Conservation (phyloP, 37 sponge, comb jelly and placozoan species). For the Corticium candelabrum region DNA sequence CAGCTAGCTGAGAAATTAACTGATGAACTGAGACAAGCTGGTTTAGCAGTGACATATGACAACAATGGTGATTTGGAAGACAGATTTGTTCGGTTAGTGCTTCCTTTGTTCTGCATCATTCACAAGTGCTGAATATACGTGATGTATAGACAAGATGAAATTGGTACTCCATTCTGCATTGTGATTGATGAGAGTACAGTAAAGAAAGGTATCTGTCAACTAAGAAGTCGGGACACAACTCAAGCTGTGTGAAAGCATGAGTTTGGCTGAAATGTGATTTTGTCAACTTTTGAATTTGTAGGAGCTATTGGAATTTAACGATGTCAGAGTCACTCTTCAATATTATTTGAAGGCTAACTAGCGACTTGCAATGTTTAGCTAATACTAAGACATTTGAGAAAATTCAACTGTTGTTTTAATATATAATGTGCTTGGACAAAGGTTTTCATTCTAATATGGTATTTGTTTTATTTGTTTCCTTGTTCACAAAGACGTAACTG, state of each 20-base stretch:
- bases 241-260: not conserved
- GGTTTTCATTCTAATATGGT: too few species aligned
- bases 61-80: not conserved
- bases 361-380: too few species aligned
- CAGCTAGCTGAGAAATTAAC: not conserved
- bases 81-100: not conserved
- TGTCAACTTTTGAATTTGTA: not conserved
- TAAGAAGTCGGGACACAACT: not conserved
- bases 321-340: not conserved
- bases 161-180: not conserved
- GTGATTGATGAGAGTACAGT: not conserved
- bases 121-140: too few species aligned
- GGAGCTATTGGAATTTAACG: not conserved
- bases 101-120: too few species aligned
- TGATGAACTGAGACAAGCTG: not conserved
- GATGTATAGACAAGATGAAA: conserved; percentile 1
- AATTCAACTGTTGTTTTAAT: too few species aligned
- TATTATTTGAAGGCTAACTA: too few species aligned
- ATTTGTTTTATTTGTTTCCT: too few species aligned
- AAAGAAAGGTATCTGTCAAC: not conserved
- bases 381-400: too few species aligned
- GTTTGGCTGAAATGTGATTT: not conserved
- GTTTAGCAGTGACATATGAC: not conserved
- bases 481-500: too few species aligned
- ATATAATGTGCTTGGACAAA: too few species aligned